phyloP scores from a whole-genome alignment of 2,888 invertebrate genomes.

The Oxystoma pomonae region DNA sequence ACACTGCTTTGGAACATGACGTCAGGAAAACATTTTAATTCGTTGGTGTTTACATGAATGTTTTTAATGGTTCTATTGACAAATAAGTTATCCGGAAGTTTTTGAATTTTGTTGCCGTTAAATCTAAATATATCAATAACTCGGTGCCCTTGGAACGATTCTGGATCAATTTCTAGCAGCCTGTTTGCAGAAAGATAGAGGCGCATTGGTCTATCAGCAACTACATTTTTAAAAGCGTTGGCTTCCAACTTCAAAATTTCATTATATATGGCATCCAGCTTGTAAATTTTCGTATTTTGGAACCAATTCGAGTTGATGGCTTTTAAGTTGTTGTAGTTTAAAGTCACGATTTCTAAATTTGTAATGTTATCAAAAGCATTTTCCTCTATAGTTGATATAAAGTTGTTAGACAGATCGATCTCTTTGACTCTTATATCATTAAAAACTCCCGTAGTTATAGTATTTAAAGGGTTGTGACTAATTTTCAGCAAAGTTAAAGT shows the following conservation, averaged over 20 bases:
- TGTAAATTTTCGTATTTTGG: conserved; percentile 34
- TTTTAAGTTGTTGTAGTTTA: conserved; percentile 35
- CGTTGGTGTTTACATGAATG: conserved; percentile 36
- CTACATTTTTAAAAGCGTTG: conserved; percentile 34
- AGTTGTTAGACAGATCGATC: conserved; percentile 37
- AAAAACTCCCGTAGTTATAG: conserved; percentile 35
- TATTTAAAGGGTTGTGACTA: conserved; percentile 31
- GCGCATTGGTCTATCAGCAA: conserved; percentile 30
- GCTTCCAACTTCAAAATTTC: conserved; percentile 32
- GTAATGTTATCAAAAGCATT: conserved; percentile 38
- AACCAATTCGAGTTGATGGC: conserved; percentile 37
- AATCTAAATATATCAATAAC: conserved; percentile 33
- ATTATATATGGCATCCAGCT: conserved; percentile 35
- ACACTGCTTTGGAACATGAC: conserved; percentile 25
- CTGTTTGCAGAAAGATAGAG: conserved; percentile 36
- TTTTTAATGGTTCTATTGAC: conserved; percentile 30
- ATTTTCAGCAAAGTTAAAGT: conserved; percentile 35
- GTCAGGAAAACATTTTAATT: conserved; percentile 35
- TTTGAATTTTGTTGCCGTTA: conserved; percentile 33
- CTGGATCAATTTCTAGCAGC: conserved; percentile 32
- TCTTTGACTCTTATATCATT: conserved; percentile 34
- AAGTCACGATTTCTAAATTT: conserved; percentile 34
- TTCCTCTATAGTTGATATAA: conserved; percentile 32
- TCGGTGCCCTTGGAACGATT: conserved; percentile 29
- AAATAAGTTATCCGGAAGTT: conserved; percentile 32